Percentiles rank a stretch among this genome's conserved stretches.
These are phyloP conservation scores for Zaprionus tsacasi DNA, from an alignment of 1,140 invertebrate genomes.

Conservation along the genomic window DNA sequence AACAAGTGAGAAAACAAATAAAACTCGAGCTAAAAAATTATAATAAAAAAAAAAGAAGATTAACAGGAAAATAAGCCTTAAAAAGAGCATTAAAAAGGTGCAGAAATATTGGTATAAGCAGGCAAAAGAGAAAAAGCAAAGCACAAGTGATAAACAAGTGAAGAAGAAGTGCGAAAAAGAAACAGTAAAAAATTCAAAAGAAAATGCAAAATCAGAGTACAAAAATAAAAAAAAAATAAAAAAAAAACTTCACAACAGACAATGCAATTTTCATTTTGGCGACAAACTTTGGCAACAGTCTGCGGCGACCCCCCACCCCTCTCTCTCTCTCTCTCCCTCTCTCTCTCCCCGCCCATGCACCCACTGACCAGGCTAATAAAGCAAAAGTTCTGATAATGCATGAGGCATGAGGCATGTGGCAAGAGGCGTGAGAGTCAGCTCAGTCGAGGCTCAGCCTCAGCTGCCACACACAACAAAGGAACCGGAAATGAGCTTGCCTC, in stretches of 20 bases:
- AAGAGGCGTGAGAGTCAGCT: background rate
- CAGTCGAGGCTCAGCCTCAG: constrained; percentile 34
- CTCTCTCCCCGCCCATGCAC: background rate
- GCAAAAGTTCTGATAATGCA: constrained; percentile 72
- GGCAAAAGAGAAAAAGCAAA: constrained; percentile 39
- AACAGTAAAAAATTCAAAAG: background rate
- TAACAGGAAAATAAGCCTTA: too few species aligned
- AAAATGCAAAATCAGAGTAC: constrained; percentile 18
- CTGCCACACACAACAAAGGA: constrained; percentile 61
- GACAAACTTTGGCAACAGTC: constrained; percentile 42
- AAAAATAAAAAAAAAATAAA: too few species aligned
- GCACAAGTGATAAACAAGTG: background rate
- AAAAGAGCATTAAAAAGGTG: too few species aligned
- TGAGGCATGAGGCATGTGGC: background rate
- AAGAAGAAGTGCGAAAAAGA: constrained; percentile 12
- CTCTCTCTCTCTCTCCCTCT: background rate
- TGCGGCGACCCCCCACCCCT: background rate
- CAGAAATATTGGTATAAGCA: background rate
- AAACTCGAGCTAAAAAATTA: too few species aligned
- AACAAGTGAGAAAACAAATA: constrained; percentile 27
- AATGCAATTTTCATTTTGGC: constrained; percentile 79
- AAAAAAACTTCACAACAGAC: constrained; percentile 32
- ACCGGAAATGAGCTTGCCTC: constrained; percentile 70
- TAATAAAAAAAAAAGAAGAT: too few species aligned
- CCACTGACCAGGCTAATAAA: constrained; percentile 71